These are phyloP conservation scores for Gasteruption jaculator DNA, from an alignment of 2,888 invertebrate genomes.

Conservation along the genomic window DNA sequence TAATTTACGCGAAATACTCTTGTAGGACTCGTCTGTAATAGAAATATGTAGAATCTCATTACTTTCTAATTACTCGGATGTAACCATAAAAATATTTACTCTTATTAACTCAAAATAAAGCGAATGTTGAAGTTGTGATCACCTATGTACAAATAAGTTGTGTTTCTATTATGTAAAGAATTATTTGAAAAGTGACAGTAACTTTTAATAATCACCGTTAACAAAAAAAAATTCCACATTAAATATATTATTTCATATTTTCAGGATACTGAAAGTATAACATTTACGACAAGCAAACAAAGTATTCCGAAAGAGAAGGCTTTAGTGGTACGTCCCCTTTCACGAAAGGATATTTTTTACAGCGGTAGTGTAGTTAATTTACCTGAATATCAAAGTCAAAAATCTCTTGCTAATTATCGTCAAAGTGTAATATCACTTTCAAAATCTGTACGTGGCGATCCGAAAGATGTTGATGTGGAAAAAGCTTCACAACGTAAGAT, in stretches of 20 bases:
- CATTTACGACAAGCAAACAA: slow-evolving; percentile 57
- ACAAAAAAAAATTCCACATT: neutral
- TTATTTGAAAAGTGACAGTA: slow-evolving; percentile 1
- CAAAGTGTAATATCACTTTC: slow-evolving; percentile 89
- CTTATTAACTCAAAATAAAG: no score
- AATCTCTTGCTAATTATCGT: slow-evolving; percentile 83
- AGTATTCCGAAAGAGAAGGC: slow-evolving; percentile 54
- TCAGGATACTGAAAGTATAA: slow-evolving; percentile 67
- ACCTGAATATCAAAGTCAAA: slow-evolving; percentile 89
- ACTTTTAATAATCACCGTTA: neutral
- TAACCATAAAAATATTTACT: no score
- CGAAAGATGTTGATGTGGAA: slow-evolving; percentile 63
- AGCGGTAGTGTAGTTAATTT: slow-evolving; percentile 92
- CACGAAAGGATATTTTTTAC: slow-evolving; percentile 96
- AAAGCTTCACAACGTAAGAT: slow-evolving; percentile 62
- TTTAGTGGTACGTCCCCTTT: slow-evolving; percentile 82
- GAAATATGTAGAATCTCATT: no score
- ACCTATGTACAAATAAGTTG: neutral
- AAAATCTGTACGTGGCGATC: slow-evolving; percentile 57
- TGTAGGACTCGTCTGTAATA: no score
- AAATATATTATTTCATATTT: slow-evolving; percentile 21
- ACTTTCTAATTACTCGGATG: no score
- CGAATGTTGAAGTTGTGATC: no score
- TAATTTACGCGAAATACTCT: no score
- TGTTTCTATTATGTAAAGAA: neutral